A percentile compares a stretch with the other conserved stretches of the same genome.
Conservation (phyloP, 2,888 invertebrate species). For the Spodoptera exigua region DNA sequence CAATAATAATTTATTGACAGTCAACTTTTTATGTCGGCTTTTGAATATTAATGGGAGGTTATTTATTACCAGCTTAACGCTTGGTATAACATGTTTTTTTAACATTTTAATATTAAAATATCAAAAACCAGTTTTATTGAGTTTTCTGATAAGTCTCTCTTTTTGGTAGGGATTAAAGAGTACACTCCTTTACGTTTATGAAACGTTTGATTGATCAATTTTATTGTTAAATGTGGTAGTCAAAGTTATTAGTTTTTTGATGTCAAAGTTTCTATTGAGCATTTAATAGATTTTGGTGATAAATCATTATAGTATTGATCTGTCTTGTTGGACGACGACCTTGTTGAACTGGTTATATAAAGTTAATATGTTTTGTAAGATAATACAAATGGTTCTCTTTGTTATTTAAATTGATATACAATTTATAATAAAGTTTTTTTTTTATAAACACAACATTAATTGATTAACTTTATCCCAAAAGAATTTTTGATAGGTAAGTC, state of each 20-base stretch:
- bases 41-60: slow-evolving; percentile 70
- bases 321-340: neutral
- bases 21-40: slow-evolving; percentile 69
- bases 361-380: too few relatives aligned
- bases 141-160: slow-evolving; percentile 45
- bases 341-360: neutral
- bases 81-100: slow-evolving; percentile 53
- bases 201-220: slow-evolving; percentile 26
- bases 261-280: neutral
- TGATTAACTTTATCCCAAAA: too few relatives aligned
- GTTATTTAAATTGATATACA: too few relatives aligned
- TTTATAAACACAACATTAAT: too few relatives aligned
- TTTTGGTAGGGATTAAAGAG: slow-evolving; percentile 18
- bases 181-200: slow-evolving; percentile 26
- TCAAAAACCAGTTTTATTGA: slow-evolving; percentile 43
- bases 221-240: slow-evolving; percentile 27
- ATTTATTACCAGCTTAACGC: slow-evolving; percentile 64
- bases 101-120: slow-evolving; percentile 38
- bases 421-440: too few relatives aligned
- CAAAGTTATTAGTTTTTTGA: slow-evolving; percentile 14
- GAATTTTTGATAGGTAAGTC: too few relatives aligned
- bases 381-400: too few relatives aligned
- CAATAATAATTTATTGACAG: slow-evolving; percentile 72
- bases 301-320: neutral
- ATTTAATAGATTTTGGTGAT: slow-evolving; percentile 6